These are phyloP conservation scores for Dorcus hopei DNA, from an alignment of 2,888 invertebrate genomes.

Conservation along the genomic window DNA sequence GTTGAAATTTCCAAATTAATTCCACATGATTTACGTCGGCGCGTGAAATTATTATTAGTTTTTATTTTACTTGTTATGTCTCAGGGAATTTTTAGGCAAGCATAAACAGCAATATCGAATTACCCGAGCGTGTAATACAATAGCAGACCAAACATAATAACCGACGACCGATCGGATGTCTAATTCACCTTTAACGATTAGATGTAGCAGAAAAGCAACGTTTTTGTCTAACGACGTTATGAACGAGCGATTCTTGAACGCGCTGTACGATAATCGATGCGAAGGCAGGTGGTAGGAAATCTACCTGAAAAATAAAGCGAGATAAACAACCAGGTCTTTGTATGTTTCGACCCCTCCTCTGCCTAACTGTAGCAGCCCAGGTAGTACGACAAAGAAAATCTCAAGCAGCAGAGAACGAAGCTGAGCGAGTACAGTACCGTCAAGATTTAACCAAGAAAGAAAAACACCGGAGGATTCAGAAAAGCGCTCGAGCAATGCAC, in stretches of 20 bases:
- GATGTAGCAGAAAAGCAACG: too few species aligned
- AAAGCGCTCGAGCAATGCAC: not conserved
- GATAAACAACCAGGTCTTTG: slow-evolving; percentile 26
- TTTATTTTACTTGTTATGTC: too few species aligned
- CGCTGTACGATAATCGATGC: slow-evolving; percentile 27
- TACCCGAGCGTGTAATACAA: too few species aligned
- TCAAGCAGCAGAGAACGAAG: slow-evolving; percentile 11
- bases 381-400: slow-evolving; percentile 25
- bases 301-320: slow-evolving; percentile 28
- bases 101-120: too few species aligned
- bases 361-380: slow-evolving; percentile 30
- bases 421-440: slow-evolving; percentile 22
- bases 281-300: slow-evolving; percentile 31
- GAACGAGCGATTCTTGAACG: slow-evolving; percentile 24
- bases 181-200: too few species aligned
- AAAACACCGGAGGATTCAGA: not conserved
- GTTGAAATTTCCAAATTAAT: too few species aligned
- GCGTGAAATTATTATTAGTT: too few species aligned
- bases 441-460: slow-evolving; percentile 13
- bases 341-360: slow-evolving; percentile 24
- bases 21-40: too few species aligned
- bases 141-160: too few species aligned
- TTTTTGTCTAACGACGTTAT: slow-evolving; percentile 21
- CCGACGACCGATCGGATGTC: too few species aligned
- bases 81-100: too few species aligned